A percentile compares a stretch with the other conserved stretches of the same genome.
Conservation (phyloP, 2,888 invertebrate genomes). For the Parapristionchus giblindavisi region DNA sequence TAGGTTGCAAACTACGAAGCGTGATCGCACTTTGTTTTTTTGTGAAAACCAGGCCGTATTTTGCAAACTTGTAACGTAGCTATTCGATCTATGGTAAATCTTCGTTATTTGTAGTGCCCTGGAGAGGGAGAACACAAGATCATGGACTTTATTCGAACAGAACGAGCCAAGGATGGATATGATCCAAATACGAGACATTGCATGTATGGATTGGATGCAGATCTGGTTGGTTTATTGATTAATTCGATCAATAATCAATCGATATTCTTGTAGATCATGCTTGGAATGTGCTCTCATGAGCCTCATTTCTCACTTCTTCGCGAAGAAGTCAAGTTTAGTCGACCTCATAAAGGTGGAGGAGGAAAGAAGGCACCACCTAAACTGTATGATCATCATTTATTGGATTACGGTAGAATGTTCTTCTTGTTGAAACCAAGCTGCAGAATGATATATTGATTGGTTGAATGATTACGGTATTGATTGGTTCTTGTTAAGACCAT, state of each 20-base stretch:
- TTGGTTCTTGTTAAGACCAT: conserved; percentile 1
- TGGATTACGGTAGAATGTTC: background rate
- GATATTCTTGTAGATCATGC: conserved; percentile 79
- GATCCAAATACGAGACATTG: conserved; percentile 92
- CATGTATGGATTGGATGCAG: conserved; percentile 94
- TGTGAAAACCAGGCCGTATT: background rate
- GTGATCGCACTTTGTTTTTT: too few species aligned
- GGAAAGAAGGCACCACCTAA: conserved; percentile 36
- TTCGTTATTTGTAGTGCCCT: conserved; percentile 77
- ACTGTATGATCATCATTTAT: background rate
- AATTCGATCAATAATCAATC: background rate
- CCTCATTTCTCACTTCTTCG: conserved; percentile 91
- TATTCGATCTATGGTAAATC: too few species aligned
- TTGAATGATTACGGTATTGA: background rate
- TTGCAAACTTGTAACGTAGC: too few species aligned
- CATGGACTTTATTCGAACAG: conserved; percentile 91
- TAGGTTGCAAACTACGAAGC: too few species aligned
- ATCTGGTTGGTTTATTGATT: conserved; percentile 75
- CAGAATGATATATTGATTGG: background rate
- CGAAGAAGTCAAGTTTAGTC: conserved; percentile 81
- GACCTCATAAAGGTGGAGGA: conserved; percentile 33
- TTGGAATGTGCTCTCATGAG: conserved; percentile 93
- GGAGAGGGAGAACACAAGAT: conserved; percentile 99
- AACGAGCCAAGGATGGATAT: conserved; percentile 84
- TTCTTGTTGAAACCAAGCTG: background rate